A percentile compares a stretch with the other conserved stretches of the same genome.
phyloP scores from a whole-genome alignment of 2,797 vertebrate genomes.

The Loris lydekkerianus region DNA sequence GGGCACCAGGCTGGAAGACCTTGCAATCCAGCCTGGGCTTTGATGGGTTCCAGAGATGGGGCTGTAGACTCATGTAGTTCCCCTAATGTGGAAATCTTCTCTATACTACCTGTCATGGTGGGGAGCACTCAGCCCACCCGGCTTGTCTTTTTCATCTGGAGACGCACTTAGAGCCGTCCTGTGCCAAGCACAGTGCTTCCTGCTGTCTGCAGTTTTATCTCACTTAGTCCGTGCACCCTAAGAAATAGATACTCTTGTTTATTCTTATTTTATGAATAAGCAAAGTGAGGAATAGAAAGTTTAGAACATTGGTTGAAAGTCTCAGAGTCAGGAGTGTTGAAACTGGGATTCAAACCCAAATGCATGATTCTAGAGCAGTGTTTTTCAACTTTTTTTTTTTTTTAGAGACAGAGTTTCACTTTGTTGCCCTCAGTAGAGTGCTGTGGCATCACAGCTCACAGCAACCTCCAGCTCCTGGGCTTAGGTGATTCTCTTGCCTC shows the following conservation, averaged over 20 bases:
- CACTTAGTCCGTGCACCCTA: not conserved
- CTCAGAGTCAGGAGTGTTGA: not conserved
- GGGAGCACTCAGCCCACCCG: rapidly evolving
- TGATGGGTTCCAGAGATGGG: not conserved
- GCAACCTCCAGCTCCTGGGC: no score
- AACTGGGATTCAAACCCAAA: not conserved
- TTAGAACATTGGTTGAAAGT: not conserved
- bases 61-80: not conserved
- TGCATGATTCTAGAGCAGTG: not conserved
- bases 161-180: not conserved
- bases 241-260: not conserved
- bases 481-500: no score
- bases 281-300: not conserved
- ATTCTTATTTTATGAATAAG: not conserved
- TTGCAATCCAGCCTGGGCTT: not conserved
- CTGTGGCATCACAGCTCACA: no score
- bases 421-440: no score
- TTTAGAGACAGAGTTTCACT: no score
- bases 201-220: not conserved
- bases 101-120: rapidly evolving
- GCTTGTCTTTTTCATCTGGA: not conserved
- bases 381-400: no score
- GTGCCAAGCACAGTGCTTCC: not conserved
- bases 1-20: not conserved
- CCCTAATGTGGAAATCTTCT: not conserved